These are phyloP conservation scores for Campylomormyrus tamandua DNA, from an alignment of 2,113 vertebrate species.

Conservation along the genomic window DNA sequence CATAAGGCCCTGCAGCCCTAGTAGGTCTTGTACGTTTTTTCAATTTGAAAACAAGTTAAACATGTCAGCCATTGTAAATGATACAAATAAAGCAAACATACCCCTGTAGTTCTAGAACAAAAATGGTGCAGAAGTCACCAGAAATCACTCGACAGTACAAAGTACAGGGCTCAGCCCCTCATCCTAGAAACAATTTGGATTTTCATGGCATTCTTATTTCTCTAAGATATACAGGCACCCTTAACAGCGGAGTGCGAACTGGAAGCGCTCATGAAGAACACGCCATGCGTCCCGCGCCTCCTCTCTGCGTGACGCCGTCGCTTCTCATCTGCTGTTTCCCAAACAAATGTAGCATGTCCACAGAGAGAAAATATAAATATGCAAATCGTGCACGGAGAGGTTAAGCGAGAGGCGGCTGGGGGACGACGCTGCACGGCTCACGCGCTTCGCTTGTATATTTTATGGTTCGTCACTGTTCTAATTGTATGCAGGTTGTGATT, in stretches of 20 bases:
- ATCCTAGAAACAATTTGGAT: conserved; percentile 7
- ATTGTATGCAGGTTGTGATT: conserved; percentile 22
- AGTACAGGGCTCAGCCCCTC: background rate
- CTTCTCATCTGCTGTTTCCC: conserved; percentile 32
- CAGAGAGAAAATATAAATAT: conserved; percentile 32
- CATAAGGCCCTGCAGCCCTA: background rate
- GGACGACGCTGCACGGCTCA: background rate
- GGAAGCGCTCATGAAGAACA: conserved; percentile 18
- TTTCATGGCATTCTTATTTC: conserved; percentile 1
- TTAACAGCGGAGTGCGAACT: background rate
- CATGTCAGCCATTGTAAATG: background rate
- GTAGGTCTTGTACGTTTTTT: background rate
- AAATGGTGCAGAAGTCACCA: background rate
- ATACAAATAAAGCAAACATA: background rate
- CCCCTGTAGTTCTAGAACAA: background rate
- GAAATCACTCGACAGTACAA: background rate
- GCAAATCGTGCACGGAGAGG: conserved; percentile 25
- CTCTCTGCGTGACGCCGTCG: conserved; percentile 23
- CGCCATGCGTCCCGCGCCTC: conserved; percentile 12
- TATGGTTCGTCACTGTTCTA: conserved; percentile 20
- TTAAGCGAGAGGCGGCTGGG: conserved; percentile 27
- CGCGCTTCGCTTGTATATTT: conserved; percentile 7
- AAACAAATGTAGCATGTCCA: conserved; percentile 32
- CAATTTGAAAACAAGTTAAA: background rate
- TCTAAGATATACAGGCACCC: conserved; percentile 2